Evolutionary conservation across 30 jellyfish, hydroid and myxozoan genomes (phyloP).

Genomic region (Morbakka virulenta): DNA sequence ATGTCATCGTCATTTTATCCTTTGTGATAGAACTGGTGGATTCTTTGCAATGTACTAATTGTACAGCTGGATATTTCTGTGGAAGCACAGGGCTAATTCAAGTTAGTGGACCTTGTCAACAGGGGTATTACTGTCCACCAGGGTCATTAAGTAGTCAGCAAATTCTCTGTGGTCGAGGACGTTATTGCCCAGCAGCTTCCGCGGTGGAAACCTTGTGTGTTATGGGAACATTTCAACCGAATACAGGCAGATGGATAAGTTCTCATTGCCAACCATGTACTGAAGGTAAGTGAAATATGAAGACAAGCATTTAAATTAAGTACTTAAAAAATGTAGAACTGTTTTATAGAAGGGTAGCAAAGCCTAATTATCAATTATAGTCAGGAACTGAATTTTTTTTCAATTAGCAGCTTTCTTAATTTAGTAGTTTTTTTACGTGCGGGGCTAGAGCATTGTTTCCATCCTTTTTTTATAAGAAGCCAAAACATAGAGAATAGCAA

Average conservation of each 20-base stretch:
- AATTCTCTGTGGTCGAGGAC: slow-evolving; percentile 77
- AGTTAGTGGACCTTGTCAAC: slow-evolving; percentile 79
- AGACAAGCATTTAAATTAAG: background rate
- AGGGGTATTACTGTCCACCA: slow-evolving; percentile 87
- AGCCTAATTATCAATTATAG: too few relatives aligned
- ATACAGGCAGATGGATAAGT: slow-evolving; percentile 43
- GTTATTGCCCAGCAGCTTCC: slow-evolving; percentile 83
- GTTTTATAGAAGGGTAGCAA: too few relatives aligned
- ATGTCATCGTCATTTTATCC: too few relatives aligned
- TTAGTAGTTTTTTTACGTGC: too few relatives aligned
- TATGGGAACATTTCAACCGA: slow-evolving; percentile 93
- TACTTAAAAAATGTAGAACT: too few relatives aligned
- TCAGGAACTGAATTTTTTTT: too few relatives aligned
- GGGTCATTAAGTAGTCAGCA: slow-evolving; percentile 79
- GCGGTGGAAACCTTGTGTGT: slow-evolving; percentile 68
- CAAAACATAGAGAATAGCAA: too few relatives aligned
- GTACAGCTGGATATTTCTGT: slow-evolving; percentile 91
- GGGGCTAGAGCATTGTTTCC: too few relatives aligned
- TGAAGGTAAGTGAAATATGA: slow-evolving; percentile 56
- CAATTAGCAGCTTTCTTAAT: too few relatives aligned
- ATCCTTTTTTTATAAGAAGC: too few relatives aligned
- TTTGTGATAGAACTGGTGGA: slow-evolving; percentile 70
- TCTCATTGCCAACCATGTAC: slow-evolving; percentile 84
- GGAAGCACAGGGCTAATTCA: slow-evolving; percentile 76
- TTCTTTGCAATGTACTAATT: slow-evolving; percentile 57